Conservation (phyloP, 2,113 vertebrate species). For the Peromyscus californicus region DNA sequence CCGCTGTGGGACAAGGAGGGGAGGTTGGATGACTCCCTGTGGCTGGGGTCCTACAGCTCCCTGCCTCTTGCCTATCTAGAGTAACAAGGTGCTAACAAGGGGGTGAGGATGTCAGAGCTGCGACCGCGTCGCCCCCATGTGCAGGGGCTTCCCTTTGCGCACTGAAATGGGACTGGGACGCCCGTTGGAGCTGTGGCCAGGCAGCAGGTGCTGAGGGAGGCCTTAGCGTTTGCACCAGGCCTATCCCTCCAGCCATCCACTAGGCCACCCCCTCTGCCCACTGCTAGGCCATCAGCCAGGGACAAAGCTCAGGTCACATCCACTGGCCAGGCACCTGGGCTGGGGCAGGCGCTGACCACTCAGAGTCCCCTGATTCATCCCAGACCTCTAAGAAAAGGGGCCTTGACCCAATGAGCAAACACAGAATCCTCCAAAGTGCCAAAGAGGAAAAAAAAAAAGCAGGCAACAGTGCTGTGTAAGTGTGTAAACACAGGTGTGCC, state of each 20-base stretch:
- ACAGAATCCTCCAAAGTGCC: no score
- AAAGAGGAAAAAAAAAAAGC: neutral
- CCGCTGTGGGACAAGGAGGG: constrained; percentile 88
- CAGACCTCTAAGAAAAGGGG: neutral
- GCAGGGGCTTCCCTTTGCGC: neutral
- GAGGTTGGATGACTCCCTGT: neutral
- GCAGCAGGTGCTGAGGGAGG: neutral
- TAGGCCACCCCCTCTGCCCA: neutral
- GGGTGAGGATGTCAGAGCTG: neutral
- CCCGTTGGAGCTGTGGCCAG: neutral
- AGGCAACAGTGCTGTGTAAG: neutral
- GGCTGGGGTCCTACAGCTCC: neutral
- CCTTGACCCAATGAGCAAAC: neutral
- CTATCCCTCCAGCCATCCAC: neutral
- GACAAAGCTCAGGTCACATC: neutral
- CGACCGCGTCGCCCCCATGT: neutral
- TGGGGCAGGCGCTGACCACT: neutral
- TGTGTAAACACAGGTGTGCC: neutral
- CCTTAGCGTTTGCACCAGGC: neutral
- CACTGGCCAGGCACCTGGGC: neutral
- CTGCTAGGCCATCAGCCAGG: neutral
- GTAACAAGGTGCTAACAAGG: neutral
- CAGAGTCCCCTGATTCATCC: neutral
- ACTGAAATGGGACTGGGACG: neutral
- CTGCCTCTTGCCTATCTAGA: neutral